Conservation (phyloP, 2,888 invertebrate species). For the Eumacrocentrus americanus region DNA sequence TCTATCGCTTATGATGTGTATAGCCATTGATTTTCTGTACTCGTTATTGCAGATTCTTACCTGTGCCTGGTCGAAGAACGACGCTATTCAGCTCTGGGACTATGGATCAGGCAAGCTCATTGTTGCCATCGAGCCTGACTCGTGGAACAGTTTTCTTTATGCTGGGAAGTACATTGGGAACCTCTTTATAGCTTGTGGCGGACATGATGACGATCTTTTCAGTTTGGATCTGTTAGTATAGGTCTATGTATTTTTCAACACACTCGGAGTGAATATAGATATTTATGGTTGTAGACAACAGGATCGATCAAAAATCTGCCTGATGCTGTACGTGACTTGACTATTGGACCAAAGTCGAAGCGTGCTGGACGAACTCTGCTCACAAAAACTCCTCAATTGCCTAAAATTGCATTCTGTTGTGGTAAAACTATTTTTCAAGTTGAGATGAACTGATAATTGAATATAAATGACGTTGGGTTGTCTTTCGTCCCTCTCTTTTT, state of each 20-base stretch:
- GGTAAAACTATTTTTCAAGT: conserved; percentile 67
- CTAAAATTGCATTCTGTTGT: conserved; percentile 66
- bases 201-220: conserved; percentile 67
- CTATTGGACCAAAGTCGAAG: conserved; percentile 61
- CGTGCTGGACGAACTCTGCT: too few relatives aligned
- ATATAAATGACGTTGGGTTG: too few relatives aligned
- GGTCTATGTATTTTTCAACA: not conserved
- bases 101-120: conserved; percentile 71
- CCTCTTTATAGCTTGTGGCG: conserved; percentile 68
- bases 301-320: conserved; percentile 65
- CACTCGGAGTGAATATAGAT: not conserved
- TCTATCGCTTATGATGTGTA: not conserved
- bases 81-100: conserved; percentile 71
- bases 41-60: conserved; percentile 67
- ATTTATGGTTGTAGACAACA: conserved; percentile 63
- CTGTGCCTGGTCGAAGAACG: conserved; percentile 70
- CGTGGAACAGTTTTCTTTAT: conserved; percentile 65
- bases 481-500: too few relatives aligned
- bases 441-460: conserved; percentile 63
- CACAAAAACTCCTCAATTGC: conserved; percentile 56
- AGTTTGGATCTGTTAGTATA: conserved; percentile 67
- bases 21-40: too few relatives aligned
- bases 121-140: conserved; percentile 67
- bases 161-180: conserved; percentile 68
- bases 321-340: conserved; percentile 66